Evolutionary conservation across 92 coral and sea anemone genomes (phyloP), one percentile per base, ranked within the genome.

Genomic region (Hydrozoanthus gracilis): DNA sequence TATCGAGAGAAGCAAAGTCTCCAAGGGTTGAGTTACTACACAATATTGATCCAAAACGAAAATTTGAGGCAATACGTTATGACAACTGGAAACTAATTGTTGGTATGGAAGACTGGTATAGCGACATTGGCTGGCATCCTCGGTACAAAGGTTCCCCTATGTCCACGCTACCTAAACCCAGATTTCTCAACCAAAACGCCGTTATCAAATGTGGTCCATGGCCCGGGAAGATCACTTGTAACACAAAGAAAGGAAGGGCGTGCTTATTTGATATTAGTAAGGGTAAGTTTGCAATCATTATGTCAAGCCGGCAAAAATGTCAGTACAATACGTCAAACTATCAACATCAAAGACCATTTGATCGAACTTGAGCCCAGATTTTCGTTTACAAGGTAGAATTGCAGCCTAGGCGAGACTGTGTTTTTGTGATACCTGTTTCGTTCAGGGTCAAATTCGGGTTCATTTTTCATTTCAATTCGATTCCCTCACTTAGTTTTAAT

Each of bases 21-120:
- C 99, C 99, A 9, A 84, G 99, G 89, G 92, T 92, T 82, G 99
- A 97, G 79, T 86, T 97, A 72, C 87, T 97, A 48, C 99, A 97
- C 74, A 96, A 92, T 88, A 92, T 97, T 75, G 99, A 97, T 78
- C 99, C 98, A 27, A 89, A 92, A 89, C 87, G 93, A 58, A 82
- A 92, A 13, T 94, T 92, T 85, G 94, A 71, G 45, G 98, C 94
- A 14, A 80, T 94, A 51, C 94, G 98, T 15, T 84, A 92, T 83
- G 95, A 93, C 17, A 83, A 89, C 15, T 94, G 91, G 67, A 94
- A 94, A 52, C 83, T 94, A 11, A 92, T 94, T n/a, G 90, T 87
- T n/a, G 98, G 98, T 14, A 92, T 92, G 98, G 98, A 95, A 70
- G 98, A 95, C 77, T 78, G 93, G 15, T 95, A 93, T 67, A 49